Evolutionary conservation across 2,888 invertebrate genomes (phyloP), one percentile per base, ranked within the genome.

Genomic region (Pteria penguin): DNA sequence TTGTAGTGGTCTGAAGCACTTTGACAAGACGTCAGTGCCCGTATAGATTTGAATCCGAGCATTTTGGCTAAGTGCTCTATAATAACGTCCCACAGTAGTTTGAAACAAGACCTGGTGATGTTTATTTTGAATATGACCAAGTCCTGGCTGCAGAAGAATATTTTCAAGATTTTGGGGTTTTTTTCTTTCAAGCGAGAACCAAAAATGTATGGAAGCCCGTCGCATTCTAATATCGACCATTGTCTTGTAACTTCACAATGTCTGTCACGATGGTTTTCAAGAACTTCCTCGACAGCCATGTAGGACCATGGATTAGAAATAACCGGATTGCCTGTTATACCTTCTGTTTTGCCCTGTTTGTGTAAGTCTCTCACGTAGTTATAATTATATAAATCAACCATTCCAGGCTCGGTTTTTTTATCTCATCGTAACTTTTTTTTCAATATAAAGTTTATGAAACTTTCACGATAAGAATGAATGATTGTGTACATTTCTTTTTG

Each of bases 11-110:
- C 45, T 45, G 45, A 45, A 45, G 11, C 8, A 14, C 45, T 45
- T 45, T 45, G 45, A 45, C 45, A 45, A 45, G 45, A 45, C 14
- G 66, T 24, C 18, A 61, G 54, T 18, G 68, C 75, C 32, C 58
- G 57, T 65, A 32, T n/a, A 8, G 57, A 45, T 2, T 52, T 27
- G n/a, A 45, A 45, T 45, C 45, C 45, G 11, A 45, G 8, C 45
- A 45, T 8, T 45, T 45, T 45, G 45, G 45, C 45, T 14, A 45
- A 8, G 8, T 8, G 11, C 18, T 45, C 45, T 14, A 45, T 8
- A 45, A 45, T 8, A 45, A 45, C 45, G 18, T 45, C 45, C 45
- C 45, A 45, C 18, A 45, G 45, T 45, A 45, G 45, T 18, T 45
- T 45, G 18, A 45, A 45, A 14, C 8, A 14, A 18, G 45, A 45